A percentile compares a stretch with the other conserved stretches of the same genome.
phyloP scores from a whole-genome alignment of 1,140 invertebrate species.

The Forficula auricularia region DNA sequence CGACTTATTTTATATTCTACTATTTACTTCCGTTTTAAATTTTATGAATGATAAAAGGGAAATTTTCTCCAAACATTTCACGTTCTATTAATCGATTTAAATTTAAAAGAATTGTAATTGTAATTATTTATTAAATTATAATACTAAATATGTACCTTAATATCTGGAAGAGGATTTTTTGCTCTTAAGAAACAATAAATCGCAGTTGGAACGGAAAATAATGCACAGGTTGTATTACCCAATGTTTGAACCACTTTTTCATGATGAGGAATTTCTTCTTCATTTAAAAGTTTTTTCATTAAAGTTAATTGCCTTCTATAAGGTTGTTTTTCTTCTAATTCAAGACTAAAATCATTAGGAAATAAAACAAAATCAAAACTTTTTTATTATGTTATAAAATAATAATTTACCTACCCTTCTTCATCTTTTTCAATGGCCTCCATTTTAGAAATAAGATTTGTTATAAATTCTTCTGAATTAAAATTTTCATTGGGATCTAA shows the following conservation, averaged over 20 bases:
- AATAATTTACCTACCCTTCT: conserved; percentile 26
- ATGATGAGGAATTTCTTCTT: conserved; percentile 20
- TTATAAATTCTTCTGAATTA: conserved; percentile 31
- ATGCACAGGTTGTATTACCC: conserved; percentile 43
- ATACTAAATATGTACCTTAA: conserved; percentile 28
- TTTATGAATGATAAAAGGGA: no score
- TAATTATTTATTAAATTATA: background rate
- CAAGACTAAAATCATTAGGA: conserved; percentile 19
- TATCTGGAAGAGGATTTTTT: conserved; percentile 32
- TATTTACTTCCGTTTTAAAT: no score
- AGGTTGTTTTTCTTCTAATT: conserved; percentile 19
- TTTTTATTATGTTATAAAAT: conserved; percentile 1
- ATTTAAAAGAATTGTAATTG: background rate
- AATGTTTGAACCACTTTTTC: conserved; percentile 36
- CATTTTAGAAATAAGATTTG: conserved; percentile 39
- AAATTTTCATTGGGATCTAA: conserved; percentile 27
- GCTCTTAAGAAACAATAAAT: conserved; percentile 54
- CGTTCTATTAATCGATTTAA: no score
- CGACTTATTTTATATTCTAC: no score
- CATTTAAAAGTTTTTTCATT: conserved; percentile 29
- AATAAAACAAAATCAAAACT: conserved; percentile 2
- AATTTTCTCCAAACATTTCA: no score
- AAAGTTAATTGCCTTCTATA: conserved; percentile 32
- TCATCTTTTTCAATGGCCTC: conserved; percentile 34
- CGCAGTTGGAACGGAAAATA: conserved; percentile 57